Percentiles rank a stretch among this genome's conserved stretches.
These are phyloP conservation scores for Drosophila arawakana DNA, from an alignment of 1,140 invertebrate genomes.

Conservation along the genomic window DNA sequence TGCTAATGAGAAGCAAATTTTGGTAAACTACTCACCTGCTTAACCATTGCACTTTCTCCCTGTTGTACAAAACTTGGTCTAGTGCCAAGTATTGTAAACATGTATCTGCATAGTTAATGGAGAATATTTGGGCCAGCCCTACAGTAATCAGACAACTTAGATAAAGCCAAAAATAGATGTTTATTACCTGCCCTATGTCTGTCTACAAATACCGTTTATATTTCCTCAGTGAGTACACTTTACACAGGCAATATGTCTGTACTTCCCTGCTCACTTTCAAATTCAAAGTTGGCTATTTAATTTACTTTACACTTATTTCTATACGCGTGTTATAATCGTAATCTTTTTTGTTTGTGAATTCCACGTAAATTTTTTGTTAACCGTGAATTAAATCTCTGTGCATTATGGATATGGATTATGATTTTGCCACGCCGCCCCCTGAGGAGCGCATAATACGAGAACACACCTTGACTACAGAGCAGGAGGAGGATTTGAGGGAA, in stretches of 20 bases:
- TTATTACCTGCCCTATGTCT: no score
- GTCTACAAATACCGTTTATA: no score
- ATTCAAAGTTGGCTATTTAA: neutral
- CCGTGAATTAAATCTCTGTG: neutral
- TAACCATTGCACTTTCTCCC: neutral
- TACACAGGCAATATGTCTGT: no score
- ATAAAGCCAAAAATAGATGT: no score
- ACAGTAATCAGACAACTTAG: no score
- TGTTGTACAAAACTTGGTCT: neutral
- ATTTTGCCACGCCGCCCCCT: conserved; percentile 55
- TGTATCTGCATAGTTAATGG: conserved; percentile 8
- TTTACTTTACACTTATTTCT: neutral
- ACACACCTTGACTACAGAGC: conserved; percentile 45
- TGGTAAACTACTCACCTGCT: conserved; percentile 2
- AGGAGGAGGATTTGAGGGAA: conserved; percentile 45
- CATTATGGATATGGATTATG: conserved; percentile 56
- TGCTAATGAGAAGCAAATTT: conserved; percentile 42
- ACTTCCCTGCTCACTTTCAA: neutral
- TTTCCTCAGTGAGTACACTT: no score
- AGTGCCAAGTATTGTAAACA: conserved; percentile 13
- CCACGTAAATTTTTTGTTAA: neutral
- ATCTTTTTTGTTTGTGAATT: neutral
- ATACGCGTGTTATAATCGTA: neutral
- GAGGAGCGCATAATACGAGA: conserved; percentile 50
- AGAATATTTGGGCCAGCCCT: no score